Base-by-base conservation (phyloP, 2,888 invertebrate species). In the Erannis defoliaria region DNA sequence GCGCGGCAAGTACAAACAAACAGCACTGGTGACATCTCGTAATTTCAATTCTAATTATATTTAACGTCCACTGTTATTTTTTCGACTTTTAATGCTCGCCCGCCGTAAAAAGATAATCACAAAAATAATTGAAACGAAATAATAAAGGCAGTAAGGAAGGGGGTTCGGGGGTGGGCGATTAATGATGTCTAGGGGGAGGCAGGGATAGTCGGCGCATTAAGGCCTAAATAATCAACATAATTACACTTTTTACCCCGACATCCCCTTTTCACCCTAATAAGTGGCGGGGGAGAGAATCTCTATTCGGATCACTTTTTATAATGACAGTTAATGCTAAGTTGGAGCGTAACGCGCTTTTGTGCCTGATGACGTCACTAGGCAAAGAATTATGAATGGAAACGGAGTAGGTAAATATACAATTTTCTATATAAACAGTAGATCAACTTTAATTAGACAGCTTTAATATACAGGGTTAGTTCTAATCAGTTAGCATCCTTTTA, bases 111-210 rank as follows among this genome's bases (percentile, higher is more conserved):
- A 92, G 91, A 92, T 92, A 92, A 92, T 92, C 91, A 92, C 90
- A 86, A 92, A 93, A 91, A 93, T 93, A 93, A 92, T 92, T 92
- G 91, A 93, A 93, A 91, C 91, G 92, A 92, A 93, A 93, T 92
- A 91, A 91, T 92, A 90, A 90, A 90, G 86, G 88, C 75, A 72
- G 75, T 70, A 82, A 77, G 81, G 73, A 76, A 79, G 77, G 70
- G 67, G 73, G 74, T 78, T 75, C 74, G 72, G 66, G 72, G 66
- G 74, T 77, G 31, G 85, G 84, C 86, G 86, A 90, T 89, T 90
- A 91, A 90, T 90, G 90, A 86, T 81, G 79, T 78, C 75, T 74
- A 66, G 77, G 83, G 82, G 84, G 80, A 80, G 77, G 72, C 80
- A 76, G 81, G 89, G 89, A 90, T 88, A 90, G 92, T 91, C 86